Base-by-base conservation (phyloP, 2,888 invertebrate genomes). In the Glyphotaelius pellucidus region DNA sequence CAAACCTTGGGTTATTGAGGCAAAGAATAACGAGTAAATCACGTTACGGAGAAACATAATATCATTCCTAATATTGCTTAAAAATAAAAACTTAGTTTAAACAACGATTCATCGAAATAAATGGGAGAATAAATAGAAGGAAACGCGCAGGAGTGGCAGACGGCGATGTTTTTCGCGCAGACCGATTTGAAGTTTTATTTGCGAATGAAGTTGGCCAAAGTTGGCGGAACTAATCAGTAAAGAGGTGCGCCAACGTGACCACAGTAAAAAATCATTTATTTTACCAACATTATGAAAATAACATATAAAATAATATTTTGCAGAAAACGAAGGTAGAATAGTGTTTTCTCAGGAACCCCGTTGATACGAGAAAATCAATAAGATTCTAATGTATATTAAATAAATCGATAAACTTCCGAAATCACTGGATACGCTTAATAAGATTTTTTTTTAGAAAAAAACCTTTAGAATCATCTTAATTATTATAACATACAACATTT, bases 41-140 rank as follows among this genome's bases (percentile, higher is more conserved):
- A 93, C 93, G 91, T 92, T 92, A 90, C 92, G 85, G 93, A 93
- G 91, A 92, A 93, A 93, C 93, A 93, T 93, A 93, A 93, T 93
- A 93, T 91, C 93, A 93, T 93, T 92, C 93, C 93, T 92, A 91
- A 80, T 80, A 42, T 84, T 87, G 80, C 87, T 84, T 83, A 35
- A 88, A 67, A 67, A 67, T 67, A 67, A 67, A 67, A 67, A n/a
- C 67, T 67, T 67, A 67, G 67, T 67, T 67, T 90, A 47, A 80
- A 91, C 80, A 90, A 80, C 89, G 84, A 88, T 90, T 90, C 91
- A 93, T 92, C 88, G 30, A 92, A 91, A 90, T 42, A 88, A 79
- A 89, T 79, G 38, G 38, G 86, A 92, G 92, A 91, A 87, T 90
- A 92, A 91, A 91, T n/a, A 83, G 84, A 79, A 80, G 79, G 38